These are phyloP conservation scores for Lagopus leucura DNA, from an alignment of 2,113 vertebrate genomes.

Conservation along the genomic window DNA sequence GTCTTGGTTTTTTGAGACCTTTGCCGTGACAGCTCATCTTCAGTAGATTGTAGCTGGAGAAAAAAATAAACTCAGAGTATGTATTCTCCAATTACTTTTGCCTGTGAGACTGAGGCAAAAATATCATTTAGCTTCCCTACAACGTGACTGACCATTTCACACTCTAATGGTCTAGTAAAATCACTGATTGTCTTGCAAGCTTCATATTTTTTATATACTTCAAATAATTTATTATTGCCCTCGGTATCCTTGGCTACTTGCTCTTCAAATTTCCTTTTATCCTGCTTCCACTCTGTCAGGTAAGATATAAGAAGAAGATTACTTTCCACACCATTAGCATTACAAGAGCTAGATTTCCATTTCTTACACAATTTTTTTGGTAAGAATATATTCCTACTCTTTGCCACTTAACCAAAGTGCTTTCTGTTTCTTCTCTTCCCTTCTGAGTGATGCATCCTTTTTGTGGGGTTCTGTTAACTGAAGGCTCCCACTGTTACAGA, in stretches of 20 bases:
- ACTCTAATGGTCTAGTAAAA: background rate
- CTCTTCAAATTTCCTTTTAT: conserved; percentile 37
- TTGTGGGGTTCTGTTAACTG: background rate
- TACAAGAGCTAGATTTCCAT: background rate
- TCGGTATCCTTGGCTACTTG: background rate
- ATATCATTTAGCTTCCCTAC: background rate
- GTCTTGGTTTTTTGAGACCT: background rate
- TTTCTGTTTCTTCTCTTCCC: background rate
- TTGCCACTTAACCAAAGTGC: background rate
- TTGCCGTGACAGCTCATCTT: background rate
- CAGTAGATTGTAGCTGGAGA: background rate
- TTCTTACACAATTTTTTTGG: background rate
- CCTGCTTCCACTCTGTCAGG: background rate
- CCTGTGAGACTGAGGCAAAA: background rate
- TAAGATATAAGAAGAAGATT: background rate
- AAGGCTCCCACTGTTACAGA: background rate
- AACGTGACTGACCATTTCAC: background rate
- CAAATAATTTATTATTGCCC: conserved; percentile 5
- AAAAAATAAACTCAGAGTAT: background rate
- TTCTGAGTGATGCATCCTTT: background rate
- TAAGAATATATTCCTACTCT: background rate
- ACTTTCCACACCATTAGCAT: conserved; percentile 18
- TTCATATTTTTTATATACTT: background rate
- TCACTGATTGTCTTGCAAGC: background rate
- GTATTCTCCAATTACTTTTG: background rate